Evolutionary conservation across 2,113 vertebrate genomes (phyloP).

Genomic region (Oryzias celebensis): DNA sequence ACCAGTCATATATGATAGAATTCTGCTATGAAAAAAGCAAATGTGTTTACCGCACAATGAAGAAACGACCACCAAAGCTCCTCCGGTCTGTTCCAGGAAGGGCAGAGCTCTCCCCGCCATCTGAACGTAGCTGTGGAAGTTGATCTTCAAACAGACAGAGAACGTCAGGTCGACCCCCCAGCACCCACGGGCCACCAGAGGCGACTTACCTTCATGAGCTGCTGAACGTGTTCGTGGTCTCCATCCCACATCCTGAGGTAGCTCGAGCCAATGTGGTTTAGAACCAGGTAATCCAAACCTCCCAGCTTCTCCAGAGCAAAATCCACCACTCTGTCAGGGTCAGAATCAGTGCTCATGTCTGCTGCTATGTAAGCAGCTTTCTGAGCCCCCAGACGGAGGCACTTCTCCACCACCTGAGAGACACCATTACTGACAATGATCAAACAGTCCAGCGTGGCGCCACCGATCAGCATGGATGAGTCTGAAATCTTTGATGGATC

Average conservation of each 20-base stretch:
- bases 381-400: conserved; percentile 81
- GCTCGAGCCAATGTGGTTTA: conserved; percentile 82
- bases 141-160: conserved; percentile 77
- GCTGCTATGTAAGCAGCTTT: conserved; percentile 78
- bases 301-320: conserved; percentile 84
- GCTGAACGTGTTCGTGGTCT: conserved; percentile 74
- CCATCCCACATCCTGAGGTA: conserved; percentile 78
- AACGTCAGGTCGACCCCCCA: neutral
- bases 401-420: conserved; percentile 82
- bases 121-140: conserved; percentile 86
- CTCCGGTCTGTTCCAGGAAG: conserved; percentile 77
- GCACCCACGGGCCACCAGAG: neutral
- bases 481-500: neutral
- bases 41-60: conserved; percentile 80
- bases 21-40: too few species aligned
- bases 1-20: too few species aligned
- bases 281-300: conserved; percentile 84
- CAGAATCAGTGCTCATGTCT: conserved; percentile 81
- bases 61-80: conserved; percentile 83
- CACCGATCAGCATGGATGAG: neutral
- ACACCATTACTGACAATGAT: neutral
- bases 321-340: conserved; percentile 77
- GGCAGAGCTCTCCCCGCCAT: conserved; percentile 80
- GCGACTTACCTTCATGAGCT: conserved; percentile 83
- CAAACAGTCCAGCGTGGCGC: neutral